Percentiles rank a stretch among this genome's conserved stretches.
phyloP scores from a whole-genome alignment of 2,113 vertebrate genomes.

The Lycaon pictus region DNA sequence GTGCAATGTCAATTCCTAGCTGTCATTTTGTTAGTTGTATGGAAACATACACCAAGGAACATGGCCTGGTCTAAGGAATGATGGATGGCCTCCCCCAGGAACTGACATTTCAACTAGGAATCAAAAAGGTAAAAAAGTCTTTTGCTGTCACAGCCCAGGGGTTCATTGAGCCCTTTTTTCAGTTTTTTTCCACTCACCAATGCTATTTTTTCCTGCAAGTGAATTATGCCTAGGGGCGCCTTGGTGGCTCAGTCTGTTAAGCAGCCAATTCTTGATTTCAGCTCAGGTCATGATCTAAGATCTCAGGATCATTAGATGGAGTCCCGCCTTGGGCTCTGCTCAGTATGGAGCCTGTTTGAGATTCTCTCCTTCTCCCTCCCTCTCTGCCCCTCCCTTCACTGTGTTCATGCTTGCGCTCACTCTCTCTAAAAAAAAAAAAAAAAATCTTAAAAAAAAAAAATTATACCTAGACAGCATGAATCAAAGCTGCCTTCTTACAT shows the following conservation, averaged over 20 bases:
- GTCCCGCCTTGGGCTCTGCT: background rate
- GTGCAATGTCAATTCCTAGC: background rate
- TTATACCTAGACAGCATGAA: background rate
- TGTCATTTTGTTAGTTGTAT: background rate
- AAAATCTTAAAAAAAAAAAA: background rate
- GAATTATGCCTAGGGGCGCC: background rate
- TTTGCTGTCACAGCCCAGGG: background rate
- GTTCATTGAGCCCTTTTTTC: constrained; percentile 16
- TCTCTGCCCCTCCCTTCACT: background rate
- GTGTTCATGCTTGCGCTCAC: background rate
- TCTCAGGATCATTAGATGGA: background rate
- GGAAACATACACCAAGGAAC: background rate
- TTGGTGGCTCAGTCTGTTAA: background rate
- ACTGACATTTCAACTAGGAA: constrained; percentile 11
- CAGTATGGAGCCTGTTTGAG: background rate
- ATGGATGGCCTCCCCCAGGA: background rate
- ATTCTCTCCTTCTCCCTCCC: background rate
- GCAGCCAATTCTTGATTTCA: background rate
- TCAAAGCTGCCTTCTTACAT: background rate
- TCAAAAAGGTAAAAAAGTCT: constrained; percentile 26
- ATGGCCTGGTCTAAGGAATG: background rate
- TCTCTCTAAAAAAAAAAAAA: background rate
- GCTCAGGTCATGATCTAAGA: background rate
- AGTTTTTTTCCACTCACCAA: background rate
- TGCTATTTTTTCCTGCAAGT: constrained; percentile 2